phyloP scores from a whole-genome alignment of 2,888 invertebrate species.

The Anodontia alba region DNA sequence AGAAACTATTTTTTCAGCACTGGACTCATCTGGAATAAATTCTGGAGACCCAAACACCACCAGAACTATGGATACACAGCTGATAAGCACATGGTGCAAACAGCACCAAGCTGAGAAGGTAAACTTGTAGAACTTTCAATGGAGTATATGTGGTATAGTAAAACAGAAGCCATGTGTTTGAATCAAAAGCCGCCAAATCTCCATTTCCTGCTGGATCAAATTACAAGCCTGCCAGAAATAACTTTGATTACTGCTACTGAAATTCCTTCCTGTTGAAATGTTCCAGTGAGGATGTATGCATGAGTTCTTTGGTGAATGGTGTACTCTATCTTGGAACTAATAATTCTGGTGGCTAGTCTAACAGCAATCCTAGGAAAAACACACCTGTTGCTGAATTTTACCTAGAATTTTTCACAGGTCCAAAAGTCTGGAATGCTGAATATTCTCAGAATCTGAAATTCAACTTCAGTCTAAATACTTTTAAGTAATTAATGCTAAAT shows the following conservation, averaged over 20 bases:
- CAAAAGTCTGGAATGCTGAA: not conserved
- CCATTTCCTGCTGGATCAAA: conserved; percentile 20
- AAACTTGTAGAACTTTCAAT: no score
- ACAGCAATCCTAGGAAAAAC: not conserved
- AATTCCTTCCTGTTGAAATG: no score
- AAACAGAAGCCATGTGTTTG: conserved; percentile 22
- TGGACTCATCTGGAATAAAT: no score
- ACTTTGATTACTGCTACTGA: not conserved
- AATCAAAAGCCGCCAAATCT: conserved; percentile 17
- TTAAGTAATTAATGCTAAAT: no score
- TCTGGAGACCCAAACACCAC: no score
- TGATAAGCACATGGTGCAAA: no score
- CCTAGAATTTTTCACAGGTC: not conserved
- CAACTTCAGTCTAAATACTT: no score
- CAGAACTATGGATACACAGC: no score
- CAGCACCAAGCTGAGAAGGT: no score
- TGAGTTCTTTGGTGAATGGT: not conserved
- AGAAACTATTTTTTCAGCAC: no score
- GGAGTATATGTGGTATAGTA: not conserved
- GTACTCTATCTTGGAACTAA: not conserved
- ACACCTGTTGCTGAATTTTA: not conserved
- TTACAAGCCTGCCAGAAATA: conserved; percentile 22
- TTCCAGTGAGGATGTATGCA: not conserved
- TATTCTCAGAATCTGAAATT: not conserved
- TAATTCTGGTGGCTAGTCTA: not conserved